These are phyloP conservation scores for Brachionichthys hirsutus DNA, from an alignment of 2,113 vertebrate species.

Conservation along the genomic window DNA sequence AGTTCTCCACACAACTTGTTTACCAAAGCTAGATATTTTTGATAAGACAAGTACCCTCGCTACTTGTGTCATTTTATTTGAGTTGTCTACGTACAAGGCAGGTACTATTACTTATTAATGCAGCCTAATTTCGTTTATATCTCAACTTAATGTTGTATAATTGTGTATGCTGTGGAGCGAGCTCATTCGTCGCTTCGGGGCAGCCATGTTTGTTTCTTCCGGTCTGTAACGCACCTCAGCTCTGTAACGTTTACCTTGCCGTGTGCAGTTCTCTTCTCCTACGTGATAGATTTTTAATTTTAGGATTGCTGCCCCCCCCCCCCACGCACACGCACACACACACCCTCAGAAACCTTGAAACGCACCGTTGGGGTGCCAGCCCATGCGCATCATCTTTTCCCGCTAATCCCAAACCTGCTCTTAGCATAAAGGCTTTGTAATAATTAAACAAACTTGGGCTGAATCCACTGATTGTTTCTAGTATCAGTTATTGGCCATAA, in stretches of 20 bases:
- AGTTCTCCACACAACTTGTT: constrained; percentile 80
- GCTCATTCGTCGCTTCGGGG: constrained; percentile 64
- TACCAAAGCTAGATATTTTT: constrained; percentile 90
- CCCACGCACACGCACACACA: no score
- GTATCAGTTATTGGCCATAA: neutral
- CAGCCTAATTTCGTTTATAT: constrained; percentile 73
- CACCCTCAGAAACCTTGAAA: constrained; percentile 11
- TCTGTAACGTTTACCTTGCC: constrained; percentile 41
- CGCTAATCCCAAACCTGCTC: constrained; percentile 35
- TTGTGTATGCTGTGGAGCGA: constrained; percentile 66
- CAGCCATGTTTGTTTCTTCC: constrained; percentile 38
- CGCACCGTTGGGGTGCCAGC: neutral
- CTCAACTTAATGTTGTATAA: constrained; percentile 66
- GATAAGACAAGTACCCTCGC: constrained; percentile 81
- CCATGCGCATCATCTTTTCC: constrained; percentile 9
- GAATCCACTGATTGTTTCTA: neutral
- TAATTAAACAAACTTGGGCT: neutral
- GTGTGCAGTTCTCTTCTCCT: constrained; percentile 30
- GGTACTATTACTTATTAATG: constrained; percentile 79
- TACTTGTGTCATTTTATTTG: constrained; percentile 80
- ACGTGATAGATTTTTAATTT: constrained; percentile 8
- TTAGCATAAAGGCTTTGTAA: constrained; percentile 2
- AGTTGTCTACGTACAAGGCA: constrained; percentile 71
- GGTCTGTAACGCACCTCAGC: constrained; percentile 32
- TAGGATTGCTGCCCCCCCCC: neutral